A percentile compares a stretch with the other conserved stretches of the same genome.
Evolutionary conservation across 1,140 invertebrate species (phyloP).

Genomic region (Dreissena rostriformis): DNA sequence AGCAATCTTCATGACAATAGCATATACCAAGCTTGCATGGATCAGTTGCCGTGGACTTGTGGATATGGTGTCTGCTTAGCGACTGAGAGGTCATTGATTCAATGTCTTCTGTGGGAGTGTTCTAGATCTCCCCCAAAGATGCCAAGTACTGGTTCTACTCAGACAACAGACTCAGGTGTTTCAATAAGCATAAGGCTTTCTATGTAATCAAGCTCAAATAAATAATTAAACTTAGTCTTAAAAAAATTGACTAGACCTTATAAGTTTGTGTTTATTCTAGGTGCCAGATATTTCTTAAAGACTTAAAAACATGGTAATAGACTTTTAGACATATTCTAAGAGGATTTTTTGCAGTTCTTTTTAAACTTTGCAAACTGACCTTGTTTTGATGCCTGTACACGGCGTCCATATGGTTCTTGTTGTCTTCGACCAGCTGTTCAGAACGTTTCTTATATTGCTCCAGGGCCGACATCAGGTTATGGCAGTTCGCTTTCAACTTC

Average conservation of each 20-base stretch:
- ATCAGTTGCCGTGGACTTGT: too few species aligned
- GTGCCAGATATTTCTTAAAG: too few species aligned
- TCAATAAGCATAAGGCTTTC: not conserved
- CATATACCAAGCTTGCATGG: too few species aligned
- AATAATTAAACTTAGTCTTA: too few species aligned
- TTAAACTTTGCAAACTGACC: not conserved
- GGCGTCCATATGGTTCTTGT: conserved; percentile 37
- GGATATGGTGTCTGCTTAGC: too few species aligned
- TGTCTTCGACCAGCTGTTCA: conserved; percentile 7
- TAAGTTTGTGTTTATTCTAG: too few species aligned
- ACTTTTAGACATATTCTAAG: too few species aligned
- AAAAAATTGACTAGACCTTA: too few species aligned
- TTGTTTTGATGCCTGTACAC: conserved; percentile 10
- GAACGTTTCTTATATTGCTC: conserved; percentile 31
- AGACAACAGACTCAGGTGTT: not conserved
- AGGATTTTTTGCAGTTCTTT: too few species aligned
- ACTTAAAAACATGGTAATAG: too few species aligned
- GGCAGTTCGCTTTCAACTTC: conserved; percentile 8
- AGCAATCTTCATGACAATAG: too few species aligned
- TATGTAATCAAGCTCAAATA: not conserved
- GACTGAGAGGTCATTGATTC: not conserved
- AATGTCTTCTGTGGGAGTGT: not conserved
- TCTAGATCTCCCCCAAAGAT: not conserved
- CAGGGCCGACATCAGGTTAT: conserved; percentile 11
- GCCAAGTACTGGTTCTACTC: too few species aligned